phyloP scores from a whole-genome alignment of 2,797 vertebrate species.

The Calcarius lapponicus region DNA sequence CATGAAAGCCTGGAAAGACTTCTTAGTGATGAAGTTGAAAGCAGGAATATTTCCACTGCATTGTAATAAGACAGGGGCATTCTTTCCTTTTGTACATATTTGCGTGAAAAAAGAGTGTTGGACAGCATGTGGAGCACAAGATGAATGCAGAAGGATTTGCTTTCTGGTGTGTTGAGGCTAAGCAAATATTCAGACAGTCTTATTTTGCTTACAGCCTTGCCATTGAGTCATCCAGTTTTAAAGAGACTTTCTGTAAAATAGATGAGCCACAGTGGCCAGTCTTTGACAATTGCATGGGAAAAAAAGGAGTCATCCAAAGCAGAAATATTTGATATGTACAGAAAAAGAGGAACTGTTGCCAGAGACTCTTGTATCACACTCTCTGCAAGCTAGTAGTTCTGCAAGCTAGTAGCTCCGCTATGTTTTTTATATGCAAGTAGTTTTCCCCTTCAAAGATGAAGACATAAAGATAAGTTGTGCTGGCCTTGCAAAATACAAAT shows the following conservation, averaged over 20 bases:
- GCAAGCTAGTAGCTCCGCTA: rapidly evolving
- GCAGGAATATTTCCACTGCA: constrained; percentile 31
- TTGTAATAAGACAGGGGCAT: background rate
- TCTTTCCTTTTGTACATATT: constrained; percentile 9
- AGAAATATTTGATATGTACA: background rate
- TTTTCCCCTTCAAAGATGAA: background rate
- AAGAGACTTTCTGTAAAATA: background rate
- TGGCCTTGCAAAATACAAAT: background rate
- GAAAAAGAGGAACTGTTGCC: background rate
- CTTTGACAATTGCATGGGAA: background rate
- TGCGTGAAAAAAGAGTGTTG: background rate
- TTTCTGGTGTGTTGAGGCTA: background rate
- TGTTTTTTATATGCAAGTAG: background rate
- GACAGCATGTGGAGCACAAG: background rate
- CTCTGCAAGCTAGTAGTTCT: background rate
- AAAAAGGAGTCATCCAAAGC: background rate
- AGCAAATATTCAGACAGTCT: constrained; percentile 15
- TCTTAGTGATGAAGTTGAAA: constrained; percentile 19
- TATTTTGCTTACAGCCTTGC: background rate
- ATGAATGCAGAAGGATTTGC: constrained; percentile 12
- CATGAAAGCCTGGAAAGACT: constrained; percentile 33
- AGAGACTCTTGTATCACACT: background rate
- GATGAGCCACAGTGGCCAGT: background rate
- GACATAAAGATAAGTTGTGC: background rate
- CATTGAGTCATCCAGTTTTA: background rate